Evolutionary conservation across 2,113 vertebrate genomes (phyloP).

Genomic region (Condylura cristata): DNA sequence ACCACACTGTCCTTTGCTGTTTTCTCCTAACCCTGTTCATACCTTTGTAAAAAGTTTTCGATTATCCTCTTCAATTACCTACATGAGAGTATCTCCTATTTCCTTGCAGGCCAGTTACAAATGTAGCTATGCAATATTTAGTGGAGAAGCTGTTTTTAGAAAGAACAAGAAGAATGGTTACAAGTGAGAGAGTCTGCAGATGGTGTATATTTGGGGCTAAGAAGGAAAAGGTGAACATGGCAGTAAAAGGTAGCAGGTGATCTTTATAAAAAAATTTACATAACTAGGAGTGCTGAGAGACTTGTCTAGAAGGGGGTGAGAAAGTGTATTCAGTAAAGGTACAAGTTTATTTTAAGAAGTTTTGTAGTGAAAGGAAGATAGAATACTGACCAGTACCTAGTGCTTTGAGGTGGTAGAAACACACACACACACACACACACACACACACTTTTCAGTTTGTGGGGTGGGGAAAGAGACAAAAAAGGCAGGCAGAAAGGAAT

Average conservation of each 20-base stretch:
- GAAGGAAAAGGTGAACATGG: background rate
- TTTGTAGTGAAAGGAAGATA: background rate
- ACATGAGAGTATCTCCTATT: background rate
- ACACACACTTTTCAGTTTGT: background rate
- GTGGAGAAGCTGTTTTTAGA: too few species aligned
- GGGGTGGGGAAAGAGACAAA: background rate
- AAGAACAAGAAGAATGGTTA: too few species aligned
- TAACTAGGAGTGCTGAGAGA: background rate
- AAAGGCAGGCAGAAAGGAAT: background rate
- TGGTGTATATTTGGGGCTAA: background rate
- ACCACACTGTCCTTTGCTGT: background rate
- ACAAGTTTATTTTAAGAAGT: background rate
- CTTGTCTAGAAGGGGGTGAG: background rate
- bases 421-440: background rate
- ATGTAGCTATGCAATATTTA: background rate
- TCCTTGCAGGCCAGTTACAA: background rate
- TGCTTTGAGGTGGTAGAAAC: background rate
- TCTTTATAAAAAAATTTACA: background rate
- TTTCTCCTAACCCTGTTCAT: background rate
- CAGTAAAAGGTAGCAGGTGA: accelerated
- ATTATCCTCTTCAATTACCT: background rate
- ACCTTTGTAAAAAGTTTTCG: background rate
- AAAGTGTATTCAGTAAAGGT: background rate
- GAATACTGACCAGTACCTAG: background rate
- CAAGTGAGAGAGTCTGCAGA: background rate